Percentiles rank a stretch among this genome's conserved stretches.
These are phyloP conservation scores for Sebastes alutus DNA, from an alignment of 2,797 vertebrate genomes.

Conservation along the genomic window DNA sequence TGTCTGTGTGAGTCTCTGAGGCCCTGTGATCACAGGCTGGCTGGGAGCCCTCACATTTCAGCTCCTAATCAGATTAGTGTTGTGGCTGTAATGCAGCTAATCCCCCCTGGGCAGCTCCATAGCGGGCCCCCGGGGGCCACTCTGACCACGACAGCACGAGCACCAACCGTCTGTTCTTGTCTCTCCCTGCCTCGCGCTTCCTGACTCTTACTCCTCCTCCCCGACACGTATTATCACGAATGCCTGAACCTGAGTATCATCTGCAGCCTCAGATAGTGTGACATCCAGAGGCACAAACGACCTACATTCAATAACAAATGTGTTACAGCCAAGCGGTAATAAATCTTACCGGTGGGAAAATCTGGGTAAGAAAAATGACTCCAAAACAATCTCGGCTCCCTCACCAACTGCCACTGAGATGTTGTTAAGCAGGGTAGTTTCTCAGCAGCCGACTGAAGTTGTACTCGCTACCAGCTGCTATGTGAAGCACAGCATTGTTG, in stretches of 20 bases:
- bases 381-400: constrained; percentile 3
- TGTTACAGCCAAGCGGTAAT: constrained; percentile 14
- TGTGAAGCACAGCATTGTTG: constrained; percentile 1
- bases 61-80: constrained; percentile 75
- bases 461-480: neutral
- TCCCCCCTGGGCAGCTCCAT: constrained; percentile 47
- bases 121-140: constrained; percentile 24
- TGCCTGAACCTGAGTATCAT: neutral
- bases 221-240: neutral
- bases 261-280: constrained; percentile 11
- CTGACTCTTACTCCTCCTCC: neutral
- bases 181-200: neutral
- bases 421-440: constrained; percentile 26
- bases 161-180: constrained; percentile 5
- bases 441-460: constrained; percentile 33
- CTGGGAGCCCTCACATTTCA: constrained; percentile 68
- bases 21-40: constrained; percentile 50
- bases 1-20: constrained; percentile 40
- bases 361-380: constrained; percentile 31
- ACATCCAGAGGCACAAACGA: neutral
- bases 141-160: constrained; percentile 25
- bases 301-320: constrained; percentile 18
- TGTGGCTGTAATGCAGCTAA: constrained; percentile 62
- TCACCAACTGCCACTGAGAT: constrained; percentile 23
- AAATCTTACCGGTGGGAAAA: constrained; percentile 24